Evolutionary conservation across 1,140 invertebrate genomes (phyloP).

Genomic region (Bilobella aurantiaca): DNA sequence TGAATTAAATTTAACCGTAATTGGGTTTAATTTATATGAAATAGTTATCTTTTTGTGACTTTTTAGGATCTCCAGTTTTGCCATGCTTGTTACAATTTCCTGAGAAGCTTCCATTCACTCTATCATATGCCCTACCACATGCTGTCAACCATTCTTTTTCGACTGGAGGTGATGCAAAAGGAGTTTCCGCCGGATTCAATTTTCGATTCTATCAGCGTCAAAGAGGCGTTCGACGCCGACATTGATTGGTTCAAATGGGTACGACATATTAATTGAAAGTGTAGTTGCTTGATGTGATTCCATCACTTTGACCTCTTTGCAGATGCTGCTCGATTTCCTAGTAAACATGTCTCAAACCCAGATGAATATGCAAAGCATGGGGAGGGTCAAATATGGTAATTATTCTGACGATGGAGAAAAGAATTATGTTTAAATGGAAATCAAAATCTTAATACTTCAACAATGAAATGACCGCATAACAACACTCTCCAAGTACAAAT

Average conservation of each 20-base stretch:
- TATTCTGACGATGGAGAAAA: too few relatives aligned
- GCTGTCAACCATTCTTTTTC: not conserved
- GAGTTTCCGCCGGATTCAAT: not conserved
- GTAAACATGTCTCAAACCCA: not conserved
- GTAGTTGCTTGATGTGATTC: not conserved
- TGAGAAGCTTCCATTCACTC: not conserved
- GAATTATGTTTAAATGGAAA: too few relatives aligned
- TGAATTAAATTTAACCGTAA: not conserved
- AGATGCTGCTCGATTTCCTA: not conserved
- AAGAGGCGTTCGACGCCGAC: not conserved
- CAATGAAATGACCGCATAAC: too few relatives aligned
- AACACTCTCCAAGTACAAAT: too few relatives aligned
- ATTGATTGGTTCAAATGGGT: constrained; percentile 1
- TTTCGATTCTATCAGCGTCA: not conserved
- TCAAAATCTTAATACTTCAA: too few relatives aligned
- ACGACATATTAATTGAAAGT: not conserved
- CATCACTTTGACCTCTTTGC: too few relatives aligned
- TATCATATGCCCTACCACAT: not conserved
- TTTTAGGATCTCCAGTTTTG: not conserved
- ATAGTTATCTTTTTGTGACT: not conserved
- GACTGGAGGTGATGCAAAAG: not conserved
- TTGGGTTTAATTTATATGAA: not conserved
- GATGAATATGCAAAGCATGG: too few relatives aligned
- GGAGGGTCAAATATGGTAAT: too few relatives aligned
- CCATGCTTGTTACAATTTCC: not conserved